Base-by-base conservation (phyloP, 2,113 vertebrate species). In the Lates calcarifer region DNA sequence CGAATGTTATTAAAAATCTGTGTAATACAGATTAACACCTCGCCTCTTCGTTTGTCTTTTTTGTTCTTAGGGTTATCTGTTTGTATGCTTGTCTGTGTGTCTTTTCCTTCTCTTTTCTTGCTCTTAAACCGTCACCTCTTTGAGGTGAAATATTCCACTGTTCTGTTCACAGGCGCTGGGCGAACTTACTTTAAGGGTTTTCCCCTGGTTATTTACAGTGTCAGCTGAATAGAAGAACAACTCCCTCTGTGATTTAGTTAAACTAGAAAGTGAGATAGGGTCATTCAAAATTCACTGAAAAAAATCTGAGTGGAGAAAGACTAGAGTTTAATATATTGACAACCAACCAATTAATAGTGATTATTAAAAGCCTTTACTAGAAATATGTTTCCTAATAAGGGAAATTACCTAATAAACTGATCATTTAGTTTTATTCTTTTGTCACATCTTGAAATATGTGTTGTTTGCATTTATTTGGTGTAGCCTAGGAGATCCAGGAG, bases 51-150 rank as follows among this genome's bases (percentile, higher is more conserved):
- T 75, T 53, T 69, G 13, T 71, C 61, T 56, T 67, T 70, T 53
- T 71, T 77, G 12, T 56, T 72, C 24, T 63, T 24, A n/a, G n/a
- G n/a, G n/a, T 26, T 65, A 22, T 13, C 37, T 76, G 39, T 57
- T 64, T 75, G 29, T 58, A 37, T 81, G 18, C 6, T 13, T 62
- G 77, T 74, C 53, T 58, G n/a, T 67, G 39, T 35, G 17, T 39
- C 41, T 1, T 29, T 47, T 45, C 62, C n/a, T 33, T 60, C 33
- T 45, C 43, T 66, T 90, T 70, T 87, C 35, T 82, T 78, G 53
- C 83, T 83, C 77, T 84, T 85, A 85, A 90, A 87, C 77, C 57
- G 45, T 57, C 62, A 63, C 33, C 51, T 81, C 76, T 83, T 91
- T 81, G 60, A 84, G 61, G 70, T 87, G 53, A 90, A 79, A 58